A percentile compares a stretch with the other conserved stretches of the same genome.
phyloP scores from a whole-genome alignment of 2,888 invertebrate genomes.

The Cheiracanthium punctorium region DNA sequence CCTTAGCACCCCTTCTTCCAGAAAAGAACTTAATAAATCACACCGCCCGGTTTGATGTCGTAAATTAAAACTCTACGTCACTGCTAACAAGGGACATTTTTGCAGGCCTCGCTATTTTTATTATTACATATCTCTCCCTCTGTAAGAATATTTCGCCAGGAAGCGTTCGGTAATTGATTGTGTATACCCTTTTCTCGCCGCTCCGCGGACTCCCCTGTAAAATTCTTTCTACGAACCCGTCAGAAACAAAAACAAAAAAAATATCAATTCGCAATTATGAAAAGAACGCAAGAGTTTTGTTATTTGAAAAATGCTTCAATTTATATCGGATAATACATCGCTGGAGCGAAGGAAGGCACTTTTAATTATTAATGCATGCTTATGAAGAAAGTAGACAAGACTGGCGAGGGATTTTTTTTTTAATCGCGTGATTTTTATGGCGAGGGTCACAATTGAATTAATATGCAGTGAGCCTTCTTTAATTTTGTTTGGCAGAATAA shows the following conservation, averaged over 20 bases:
- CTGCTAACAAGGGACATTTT: constrained; percentile 58
- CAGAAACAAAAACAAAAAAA: neutral
- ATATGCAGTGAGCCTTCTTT: neutral
- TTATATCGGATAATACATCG: constrained; percentile 15
- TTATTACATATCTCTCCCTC: constrained; percentile 37
- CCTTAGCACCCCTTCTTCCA: neutral
- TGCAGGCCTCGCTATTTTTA: constrained; percentile 40
- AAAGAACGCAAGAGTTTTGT: constrained; percentile 36
- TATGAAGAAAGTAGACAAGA: constrained; percentile 1
- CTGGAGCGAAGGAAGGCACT: neutral
- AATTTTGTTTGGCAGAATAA: constrained; percentile 7
- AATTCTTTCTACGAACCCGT: neutral
- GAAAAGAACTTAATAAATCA: constrained; percentile 56
- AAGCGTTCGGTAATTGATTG: constrained; percentile 55
- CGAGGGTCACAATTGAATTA: neutral
- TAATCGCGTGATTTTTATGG: neutral
- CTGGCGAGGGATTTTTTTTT: neutral
- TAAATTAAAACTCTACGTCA: constrained; percentile 44
- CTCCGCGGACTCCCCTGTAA: constrained; percentile 14
- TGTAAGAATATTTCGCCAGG: constrained; percentile 46
- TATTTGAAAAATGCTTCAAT: constrained; percentile 39
- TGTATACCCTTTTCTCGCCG: neutral
- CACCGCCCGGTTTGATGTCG: constrained; percentile 28
- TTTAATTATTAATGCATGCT: constrained; percentile 28
- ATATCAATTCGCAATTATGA: constrained; percentile 36